A percentile compares a stretch with the other conserved stretches of the same genome.
These are phyloP conservation scores for Borostomias antarcticus DNA, from an alignment of 2,797 vertebrate genomes.

Conservation along the genomic window DNA sequence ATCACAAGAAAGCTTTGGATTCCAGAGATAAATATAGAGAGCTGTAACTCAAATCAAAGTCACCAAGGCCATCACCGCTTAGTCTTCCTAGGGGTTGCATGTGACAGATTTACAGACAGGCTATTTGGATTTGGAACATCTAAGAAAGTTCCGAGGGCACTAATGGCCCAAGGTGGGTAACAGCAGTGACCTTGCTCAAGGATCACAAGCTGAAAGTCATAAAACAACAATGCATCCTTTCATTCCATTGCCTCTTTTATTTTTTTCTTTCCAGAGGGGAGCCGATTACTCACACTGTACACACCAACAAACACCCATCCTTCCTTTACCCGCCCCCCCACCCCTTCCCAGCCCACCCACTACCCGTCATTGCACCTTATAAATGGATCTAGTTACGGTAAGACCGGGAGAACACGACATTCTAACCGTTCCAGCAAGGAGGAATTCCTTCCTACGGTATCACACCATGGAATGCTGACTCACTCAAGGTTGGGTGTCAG, in stretches of 20 bases:
- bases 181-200: constrained; percentile 54
- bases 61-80: constrained; percentile 3
- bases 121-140: constrained; percentile 32
- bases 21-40: background rate
- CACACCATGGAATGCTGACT: constrained; percentile 68
- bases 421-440: constrained; percentile 60
- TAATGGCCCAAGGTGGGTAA: constrained; percentile 21
- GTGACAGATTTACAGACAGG: constrained; percentile 18
- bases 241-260: constrained; percentile 51
- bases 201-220: constrained; percentile 57
- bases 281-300: constrained; percentile 63
- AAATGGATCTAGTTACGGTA: constrained; percentile 72
- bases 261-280: constrained; percentile 62
- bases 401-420: constrained; percentile 68
- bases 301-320: too few relatives aligned
- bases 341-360: constrained; percentile 62
- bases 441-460: constrained; percentile 73
- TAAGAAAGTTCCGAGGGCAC: constrained; percentile 17
- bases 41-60: background rate
- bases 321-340: too few relatives aligned
- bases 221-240: constrained; percentile 65
- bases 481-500: too few relatives aligned
- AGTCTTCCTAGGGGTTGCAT: constrained; percentile 3
- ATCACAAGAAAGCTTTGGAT: background rate
- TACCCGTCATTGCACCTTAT: constrained; percentile 64